A percentile compares a stretch with the other conserved stretches of the same genome.
phyloP scores from a whole-genome alignment of 2,888 invertebrate species.

The Nephrotoma appendiculata region DNA sequence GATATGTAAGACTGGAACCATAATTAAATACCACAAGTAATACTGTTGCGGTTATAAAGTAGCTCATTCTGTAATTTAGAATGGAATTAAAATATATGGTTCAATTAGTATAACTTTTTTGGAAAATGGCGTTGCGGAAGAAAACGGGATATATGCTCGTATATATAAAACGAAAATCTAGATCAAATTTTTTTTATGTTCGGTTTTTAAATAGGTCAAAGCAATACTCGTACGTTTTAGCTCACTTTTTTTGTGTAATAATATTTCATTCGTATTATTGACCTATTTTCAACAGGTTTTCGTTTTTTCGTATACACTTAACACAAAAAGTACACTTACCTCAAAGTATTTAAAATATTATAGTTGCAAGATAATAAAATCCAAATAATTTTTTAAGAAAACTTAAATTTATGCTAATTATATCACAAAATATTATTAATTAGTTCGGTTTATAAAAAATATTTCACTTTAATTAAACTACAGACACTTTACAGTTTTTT shows the following conservation, averaged over 20 bases:
- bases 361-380: neutral
- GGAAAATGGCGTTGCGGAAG: neutral
- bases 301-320: neutral
- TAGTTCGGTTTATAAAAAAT: neutral
- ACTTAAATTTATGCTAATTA: neutral
- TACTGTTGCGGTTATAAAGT: neutral
- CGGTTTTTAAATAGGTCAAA: neutral
- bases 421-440: neutral
- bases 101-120: neutral
- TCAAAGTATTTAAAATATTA: neutral
- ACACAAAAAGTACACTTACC: neutral
- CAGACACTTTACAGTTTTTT: neutral
- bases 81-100: neutral
- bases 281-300: slow-evolving; percentile 5
- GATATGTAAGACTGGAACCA: slow-evolving; percentile 10
- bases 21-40: neutral
- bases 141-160: neutral
- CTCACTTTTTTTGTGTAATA: neutral
- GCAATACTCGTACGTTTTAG: neutral
- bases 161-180: neutral
- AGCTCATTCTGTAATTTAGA: neutral
- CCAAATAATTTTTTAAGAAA: neutral
- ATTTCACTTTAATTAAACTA: neutral
- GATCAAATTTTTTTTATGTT: neutral
- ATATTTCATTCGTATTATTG: neutral